Conservation (phyloP, 92 coral and sea anemone genomes). For the Plumapathes pennacea region DNA sequence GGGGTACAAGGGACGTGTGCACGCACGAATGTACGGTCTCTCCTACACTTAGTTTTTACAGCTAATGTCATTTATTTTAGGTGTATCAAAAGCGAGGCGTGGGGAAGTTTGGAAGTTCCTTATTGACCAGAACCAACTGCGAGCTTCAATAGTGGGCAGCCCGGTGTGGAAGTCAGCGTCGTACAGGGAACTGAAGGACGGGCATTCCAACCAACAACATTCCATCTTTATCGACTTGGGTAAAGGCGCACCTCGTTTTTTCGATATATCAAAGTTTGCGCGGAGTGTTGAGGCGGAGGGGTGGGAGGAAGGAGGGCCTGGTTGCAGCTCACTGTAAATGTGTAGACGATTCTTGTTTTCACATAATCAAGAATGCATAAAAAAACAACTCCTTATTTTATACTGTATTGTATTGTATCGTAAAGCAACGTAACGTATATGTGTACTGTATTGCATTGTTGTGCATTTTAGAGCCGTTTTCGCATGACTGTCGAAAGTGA, state of each 20-base stretch:
- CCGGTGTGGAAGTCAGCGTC: conserved; percentile 46
- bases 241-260: conserved; percentile 43
- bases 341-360: no score
- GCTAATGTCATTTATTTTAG: conserved; percentile 23
- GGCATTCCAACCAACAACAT: conserved; percentile 78
- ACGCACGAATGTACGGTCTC: no score
- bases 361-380: no score
- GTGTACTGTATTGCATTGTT: no score
- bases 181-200: conserved; percentile 69
- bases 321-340: no score
- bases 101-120: conserved; percentile 95
- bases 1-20: no score
- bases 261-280: no score
- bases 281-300: neutral
- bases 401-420: no score
- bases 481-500: no score
- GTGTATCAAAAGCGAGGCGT: conserved; percentile 81
- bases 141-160: conserved; percentile 29
- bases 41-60: neutral
- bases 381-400: no score
- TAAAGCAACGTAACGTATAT: no score
- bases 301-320: neutral
- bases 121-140: conserved; percentile 68
- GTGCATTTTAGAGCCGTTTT: no score
- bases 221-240: conserved; percentile 95